Base-by-base conservation (phyloP, 1,140 invertebrate species). In the Drepana arcuata region DNA sequence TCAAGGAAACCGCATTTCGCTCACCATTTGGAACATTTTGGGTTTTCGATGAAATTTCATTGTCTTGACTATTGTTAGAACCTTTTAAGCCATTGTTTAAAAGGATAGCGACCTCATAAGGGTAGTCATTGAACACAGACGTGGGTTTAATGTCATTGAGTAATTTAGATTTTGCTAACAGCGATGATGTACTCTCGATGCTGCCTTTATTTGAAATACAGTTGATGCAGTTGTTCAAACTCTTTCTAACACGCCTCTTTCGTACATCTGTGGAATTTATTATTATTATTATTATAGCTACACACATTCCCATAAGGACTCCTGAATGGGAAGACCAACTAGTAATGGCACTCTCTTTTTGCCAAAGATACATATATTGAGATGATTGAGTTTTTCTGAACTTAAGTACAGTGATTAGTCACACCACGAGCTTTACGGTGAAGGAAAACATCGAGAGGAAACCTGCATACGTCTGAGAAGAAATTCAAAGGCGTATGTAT, bases 91-190 rank as follows among this genome's bases (percentile, higher is more conserved):
- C 18, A 9, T 47, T 52, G 10, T 46, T 53, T 7, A 67, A 16
- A n/a, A 71, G 31, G 16, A 65, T 45, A 23, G 69, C 57, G 13
- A 73, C 50, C 54, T 71, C 67, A 23, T 73, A 66, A 2, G 69
- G 70, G 30, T 62, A 71, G 11, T 75, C 66, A 28, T 72, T 71
- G 7, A 68, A 65, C 9, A 67, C 41, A 3, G 59, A 52, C 2
- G 51, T 35, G 7, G 61, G 56, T 56, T 59, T 66, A 3, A 64
- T 6, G 9, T 65, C 56, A 7, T 52, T 33, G 27, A 56, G 45
- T 10, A 68, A 38, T 37, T 63, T 58, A 2, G 60, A 61, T 44
- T 60, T 50, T 2, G 40, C 12, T 25, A 41, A 33, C 0, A 21
- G 16, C 34, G 32, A 16, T 27, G 16, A 5, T 18, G 34, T 42